Evolutionary conservation across 1,140 invertebrate genomes (phyloP), one percentile per base, ranked within the genome.

Genomic region (Lasioglossum baleicum): DNA sequence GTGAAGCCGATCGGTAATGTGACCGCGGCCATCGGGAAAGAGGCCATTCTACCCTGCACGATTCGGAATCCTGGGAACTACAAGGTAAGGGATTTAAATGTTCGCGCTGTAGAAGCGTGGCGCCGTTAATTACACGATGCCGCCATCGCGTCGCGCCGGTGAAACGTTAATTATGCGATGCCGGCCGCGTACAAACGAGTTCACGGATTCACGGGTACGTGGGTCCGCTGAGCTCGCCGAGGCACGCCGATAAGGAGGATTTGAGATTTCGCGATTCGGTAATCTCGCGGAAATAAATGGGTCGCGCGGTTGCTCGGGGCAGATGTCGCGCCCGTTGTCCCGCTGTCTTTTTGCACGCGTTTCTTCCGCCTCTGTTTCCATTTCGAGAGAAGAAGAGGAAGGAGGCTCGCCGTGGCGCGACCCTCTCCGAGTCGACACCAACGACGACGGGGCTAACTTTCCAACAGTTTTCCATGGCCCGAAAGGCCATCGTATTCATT

Each of bases 51-150:
- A 17, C 95, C 96, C 26, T 98, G 97, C 87, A 95, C 95, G 5
- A 96, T 98, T 63, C 95, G 95, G 58, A 96, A 97, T 88, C 93
- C 98, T 44, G 97, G 96, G 26, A 96, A 96, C 87, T 97, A 96
- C 92, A 97, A 96, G 95, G 97, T 97, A 91, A 94, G 94, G 86
- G 75, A 75, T 80, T 64, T 26, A 56, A 81, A 65, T 65, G 69
- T 76, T 81, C n/a, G 17, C 61, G 67, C 60, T 5, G 64, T 31
- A 51, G 68, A 79, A 66, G 44, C 44, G 26, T 7, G 26, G 11
- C 5, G 17, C 13, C 51, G 13, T 53, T 15, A 53, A 53, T 53
- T 53, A 56, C 51, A 20, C 31, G 26, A 5, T 40, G 11, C 35
- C 35, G 35, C 35, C 35, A 2, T 5, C 35, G 35, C 35, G 35